phyloP scores from a whole-genome alignment of 2,113 vertebrate genomes.

The Hystrix cristata region DNA sequence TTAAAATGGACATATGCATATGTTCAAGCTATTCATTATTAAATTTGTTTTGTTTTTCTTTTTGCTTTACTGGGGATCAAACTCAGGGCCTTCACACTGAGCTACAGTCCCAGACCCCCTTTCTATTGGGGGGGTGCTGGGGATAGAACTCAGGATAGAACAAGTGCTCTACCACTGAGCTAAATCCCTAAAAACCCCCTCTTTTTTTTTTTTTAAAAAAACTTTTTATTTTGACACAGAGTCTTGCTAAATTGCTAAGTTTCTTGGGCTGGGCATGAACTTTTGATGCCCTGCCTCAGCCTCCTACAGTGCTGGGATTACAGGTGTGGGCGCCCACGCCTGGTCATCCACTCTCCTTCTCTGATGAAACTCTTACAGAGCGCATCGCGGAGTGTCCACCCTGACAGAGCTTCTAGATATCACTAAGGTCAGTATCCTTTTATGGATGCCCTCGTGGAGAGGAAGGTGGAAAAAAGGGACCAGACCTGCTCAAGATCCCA shows the following conservation, averaged over 20 bases:
- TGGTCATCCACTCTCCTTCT: neutral
- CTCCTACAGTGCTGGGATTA: neutral
- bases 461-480: neutral
- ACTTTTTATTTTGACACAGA: neutral
- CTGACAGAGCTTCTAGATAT: neutral
- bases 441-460: neutral
- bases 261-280: neutral
- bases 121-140: no score
- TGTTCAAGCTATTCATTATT: neutral
- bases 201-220: neutral
- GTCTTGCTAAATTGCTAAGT: neutral
- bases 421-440: neutral
- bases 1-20: neutral
- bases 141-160: no score
- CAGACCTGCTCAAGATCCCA: neutral
- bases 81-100: neutral
- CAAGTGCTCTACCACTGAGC: neutral
- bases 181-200: neutral
- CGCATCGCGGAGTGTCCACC: neutral
- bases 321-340: neutral
- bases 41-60: neutral
- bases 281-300: neutral
- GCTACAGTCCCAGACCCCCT: no score
- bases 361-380: neutral
- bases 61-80: neutral